Evolutionary conservation across 1,140 invertebrate species (phyloP).

Genomic region (Chymomyza costata): DNA sequence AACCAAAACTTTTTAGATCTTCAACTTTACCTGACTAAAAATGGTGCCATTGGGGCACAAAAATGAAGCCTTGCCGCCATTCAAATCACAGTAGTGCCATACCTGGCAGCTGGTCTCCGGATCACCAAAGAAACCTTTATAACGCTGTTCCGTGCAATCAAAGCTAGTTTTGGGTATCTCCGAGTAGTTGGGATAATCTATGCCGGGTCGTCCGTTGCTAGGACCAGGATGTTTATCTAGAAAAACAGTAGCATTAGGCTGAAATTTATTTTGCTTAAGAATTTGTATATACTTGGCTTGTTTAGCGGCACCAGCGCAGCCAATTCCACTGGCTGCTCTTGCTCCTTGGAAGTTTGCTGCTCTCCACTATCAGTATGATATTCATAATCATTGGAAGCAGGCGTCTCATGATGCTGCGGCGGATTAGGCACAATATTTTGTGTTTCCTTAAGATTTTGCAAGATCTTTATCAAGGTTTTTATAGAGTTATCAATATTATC

Average conservation of each 20-base stretch:
- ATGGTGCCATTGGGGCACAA: slow-evolving; percentile 93
- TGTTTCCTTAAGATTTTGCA: slow-evolving; percentile 80
- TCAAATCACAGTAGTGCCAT: slow-evolving; percentile 94
- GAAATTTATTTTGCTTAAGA: not conserved
- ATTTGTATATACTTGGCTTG: slow-evolving; percentile 47
- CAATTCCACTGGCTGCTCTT: slow-evolving; percentile 20
- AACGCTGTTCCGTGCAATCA: slow-evolving; percentile 88
- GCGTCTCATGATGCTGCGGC: slow-evolving; percentile 63
- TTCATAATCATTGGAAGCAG: slow-evolving; percentile 48
- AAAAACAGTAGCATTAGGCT: too few relatives aligned
- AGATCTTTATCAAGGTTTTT: slow-evolving; percentile 83
- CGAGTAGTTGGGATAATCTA: slow-evolving; percentile 88
- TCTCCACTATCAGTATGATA: slow-evolving; percentile 40
- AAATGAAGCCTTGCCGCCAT: slow-evolving; percentile 92
- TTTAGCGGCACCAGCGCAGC: slow-evolving; percentile 18
- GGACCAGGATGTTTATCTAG: slow-evolving; percentile 67
- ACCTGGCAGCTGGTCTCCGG: slow-evolving; percentile 90
- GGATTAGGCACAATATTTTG: slow-evolving; percentile 73
- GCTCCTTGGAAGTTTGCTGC: slow-evolving; percentile 14
- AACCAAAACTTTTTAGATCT: not conserved
- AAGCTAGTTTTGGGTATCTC: slow-evolving; percentile 87
- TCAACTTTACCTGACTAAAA: slow-evolving; percentile 92
- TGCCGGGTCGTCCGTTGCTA: slow-evolving; percentile 84
- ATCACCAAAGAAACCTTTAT: slow-evolving; percentile 94
- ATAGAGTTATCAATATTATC: slow-evolving; percentile 87